Conservation (phyloP, 92 coral and sea anemone species). For the Palythoa heliodiscus region DNA sequence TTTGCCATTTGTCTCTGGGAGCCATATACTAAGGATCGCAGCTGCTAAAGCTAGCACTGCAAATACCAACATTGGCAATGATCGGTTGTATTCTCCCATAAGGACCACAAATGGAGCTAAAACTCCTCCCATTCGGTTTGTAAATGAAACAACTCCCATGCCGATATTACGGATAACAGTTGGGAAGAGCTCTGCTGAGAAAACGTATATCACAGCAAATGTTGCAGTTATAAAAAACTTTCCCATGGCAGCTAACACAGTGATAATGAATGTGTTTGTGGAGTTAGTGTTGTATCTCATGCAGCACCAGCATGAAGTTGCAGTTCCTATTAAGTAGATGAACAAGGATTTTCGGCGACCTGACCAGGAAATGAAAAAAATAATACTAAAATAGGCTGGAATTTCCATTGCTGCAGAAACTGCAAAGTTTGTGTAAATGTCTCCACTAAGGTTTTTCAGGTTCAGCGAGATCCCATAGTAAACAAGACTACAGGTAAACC, state of each 20-base stretch:
- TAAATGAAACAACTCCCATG: slow-evolving; percentile 63
- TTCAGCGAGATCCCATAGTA: slow-evolving; percentile 75
- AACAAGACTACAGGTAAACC: slow-evolving; percentile 56
- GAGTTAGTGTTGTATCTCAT: slow-evolving; percentile 30
- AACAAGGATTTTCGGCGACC: slow-evolving; percentile 69
- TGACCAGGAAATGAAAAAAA: slow-evolving; percentile 48
- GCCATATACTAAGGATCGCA: slow-evolving; percentile 51
- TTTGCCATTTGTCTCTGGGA: slow-evolving; percentile 72
- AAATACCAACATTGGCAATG: slow-evolving; percentile 70
- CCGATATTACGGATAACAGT: slow-evolving; percentile 77
- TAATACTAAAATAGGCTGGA: slow-evolving; percentile 61
- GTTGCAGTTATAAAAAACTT: slow-evolving; percentile 68
- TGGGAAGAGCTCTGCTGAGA: slow-evolving; percentile 72
- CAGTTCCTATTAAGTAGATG: slow-evolving; percentile 49
- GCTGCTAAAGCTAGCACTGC: slow-evolving; percentile 55
- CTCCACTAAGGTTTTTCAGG: slow-evolving; percentile 65
- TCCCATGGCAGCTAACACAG: slow-evolving; percentile 50
- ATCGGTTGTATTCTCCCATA: slow-evolving; percentile 55
- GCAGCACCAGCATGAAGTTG: slow-evolving; percentile 59
- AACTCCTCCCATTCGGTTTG: slow-evolving; percentile 67
- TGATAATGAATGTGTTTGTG: slow-evolving; percentile 39
- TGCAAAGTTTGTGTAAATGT: slow-evolving; percentile 67
- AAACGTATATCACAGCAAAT: slow-evolving; percentile 62
- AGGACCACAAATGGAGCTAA: slow-evolving; percentile 67
- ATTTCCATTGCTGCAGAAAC: slow-evolving; percentile 61